Evolutionary conservation across 2,888 invertebrate genomes (phyloP).

Genomic region (Imbricaverruca yamaguchii): DNA sequence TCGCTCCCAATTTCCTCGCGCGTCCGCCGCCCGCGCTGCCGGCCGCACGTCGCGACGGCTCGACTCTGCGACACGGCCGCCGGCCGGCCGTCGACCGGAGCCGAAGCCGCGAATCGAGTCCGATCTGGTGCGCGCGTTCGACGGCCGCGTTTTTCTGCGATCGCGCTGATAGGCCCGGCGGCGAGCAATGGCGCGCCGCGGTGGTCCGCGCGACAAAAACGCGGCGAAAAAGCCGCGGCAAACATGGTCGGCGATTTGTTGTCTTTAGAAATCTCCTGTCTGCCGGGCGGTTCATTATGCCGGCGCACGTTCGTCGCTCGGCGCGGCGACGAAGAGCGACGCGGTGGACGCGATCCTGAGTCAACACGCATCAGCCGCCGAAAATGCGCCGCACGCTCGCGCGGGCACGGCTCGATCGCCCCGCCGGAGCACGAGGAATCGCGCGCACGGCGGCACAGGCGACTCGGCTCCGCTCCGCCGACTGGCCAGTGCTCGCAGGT

Average conservation of each 20-base stretch:
- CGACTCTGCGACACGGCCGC: not conserved
- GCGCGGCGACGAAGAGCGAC: not conserved
- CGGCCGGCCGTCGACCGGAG: not conserved
- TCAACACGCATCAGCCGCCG: not conserved
- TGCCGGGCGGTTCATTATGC: not conserved
- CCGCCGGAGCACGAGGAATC: no score
- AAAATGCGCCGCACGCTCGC: no score
- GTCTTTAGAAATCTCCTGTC: constrained; percentile 18
- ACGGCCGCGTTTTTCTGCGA: not conserved
- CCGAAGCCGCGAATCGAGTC: not conserved
- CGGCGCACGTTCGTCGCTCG: not conserved
- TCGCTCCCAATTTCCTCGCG: not conserved
- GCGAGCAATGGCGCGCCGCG: not conserved
- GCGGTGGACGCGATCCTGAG: not conserved
- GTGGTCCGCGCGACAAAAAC: constrained; percentile 8
- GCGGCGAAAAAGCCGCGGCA: not conserved
- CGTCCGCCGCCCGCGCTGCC: not conserved
- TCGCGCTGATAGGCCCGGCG: not conserved
- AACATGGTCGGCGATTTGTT: constrained; percentile 3
- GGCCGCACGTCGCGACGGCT: not conserved
- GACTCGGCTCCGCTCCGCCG: no score
- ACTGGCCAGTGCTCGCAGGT: no score
- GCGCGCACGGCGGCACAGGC: no score
- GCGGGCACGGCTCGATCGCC: no score
- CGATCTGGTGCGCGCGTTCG: not conserved